phyloP scores from a whole-genome alignment of 2,113 vertebrate species.

The Larimichthys polyactis region DNA sequence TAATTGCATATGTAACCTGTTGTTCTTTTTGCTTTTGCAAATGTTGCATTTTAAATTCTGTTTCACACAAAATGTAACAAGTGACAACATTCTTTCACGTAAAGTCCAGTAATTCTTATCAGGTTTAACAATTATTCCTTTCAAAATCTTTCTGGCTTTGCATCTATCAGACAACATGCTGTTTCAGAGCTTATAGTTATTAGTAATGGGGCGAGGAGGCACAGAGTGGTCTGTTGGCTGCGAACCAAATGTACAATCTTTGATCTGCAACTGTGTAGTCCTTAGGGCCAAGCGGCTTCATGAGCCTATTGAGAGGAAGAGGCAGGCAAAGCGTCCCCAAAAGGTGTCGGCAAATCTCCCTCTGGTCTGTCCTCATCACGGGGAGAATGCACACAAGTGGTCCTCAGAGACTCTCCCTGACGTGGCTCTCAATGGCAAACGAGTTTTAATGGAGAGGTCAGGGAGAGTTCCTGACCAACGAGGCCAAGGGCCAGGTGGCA shows the following conservation, averaged over 20 bases:
- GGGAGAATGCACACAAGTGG: constrained; percentile 77
- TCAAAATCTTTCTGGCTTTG: constrained; percentile 44
- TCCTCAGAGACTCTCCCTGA: constrained; percentile 76
- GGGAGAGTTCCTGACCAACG: constrained; percentile 78
- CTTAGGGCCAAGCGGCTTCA: constrained; percentile 52
- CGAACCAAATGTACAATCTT: constrained; percentile 75
- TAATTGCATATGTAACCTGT: background rate
- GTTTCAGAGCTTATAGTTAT: constrained; percentile 55
- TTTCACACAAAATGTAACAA: background rate
- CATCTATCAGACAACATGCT: constrained; percentile 48
- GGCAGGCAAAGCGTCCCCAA: constrained; percentile 53
- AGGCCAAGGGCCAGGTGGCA: constrained; percentile 83
- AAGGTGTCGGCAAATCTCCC: constrained; percentile 78
- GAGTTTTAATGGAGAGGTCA: constrained; percentile 81
- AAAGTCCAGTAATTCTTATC: constrained; percentile 22
- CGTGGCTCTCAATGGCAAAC: constrained; percentile 73
- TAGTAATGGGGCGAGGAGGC: constrained; percentile 59
- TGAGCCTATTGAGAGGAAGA: constrained; percentile 43
- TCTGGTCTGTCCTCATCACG: constrained; percentile 73
- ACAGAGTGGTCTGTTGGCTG: constrained; percentile 74
- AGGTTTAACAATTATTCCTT: constrained; percentile 54
- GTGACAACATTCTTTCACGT: background rate
- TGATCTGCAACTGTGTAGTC: constrained; percentile 77
- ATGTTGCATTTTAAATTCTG: background rate
- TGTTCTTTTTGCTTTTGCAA: background rate